Base-by-base conservation (phyloP, 2,888 invertebrate species). In the Athalia rosae region DNA sequence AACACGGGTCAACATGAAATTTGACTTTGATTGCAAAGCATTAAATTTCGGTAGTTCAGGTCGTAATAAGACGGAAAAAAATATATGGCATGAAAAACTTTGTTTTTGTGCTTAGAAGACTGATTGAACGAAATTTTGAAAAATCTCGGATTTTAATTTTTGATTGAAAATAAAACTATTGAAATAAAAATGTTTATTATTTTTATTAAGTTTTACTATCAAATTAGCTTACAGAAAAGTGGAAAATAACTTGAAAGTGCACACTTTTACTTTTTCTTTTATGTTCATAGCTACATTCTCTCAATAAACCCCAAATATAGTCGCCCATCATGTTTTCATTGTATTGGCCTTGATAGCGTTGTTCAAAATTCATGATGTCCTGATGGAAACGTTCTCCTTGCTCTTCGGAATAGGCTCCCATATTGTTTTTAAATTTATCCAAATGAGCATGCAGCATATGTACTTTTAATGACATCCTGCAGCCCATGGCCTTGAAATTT, bases 361-460 rank as follows among this genome's bases (percentile, higher is more conserved):
- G 76, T 82, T 85, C 83, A 59, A 84, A 81, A 67, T 80, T 67
- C 82, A 82, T 81, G 28, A 85, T 79, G 67, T 85, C 84, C 74
- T 85, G 82, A 76, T 86, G 83, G 77, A 86, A 86, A 79, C 82
- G 82, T 80, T 86, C 83, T 66, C 83, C 84, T 81, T 85, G 84
- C 76, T 87, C 83, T 80, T 86, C 84, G 28, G 82, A 85, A 63
- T 83, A 83, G 6, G 79, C 81, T 63, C 83, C 84, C 81, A 85
- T 81, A 67, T 83, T 84, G 47, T 84, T 77, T 79, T 83, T 79
- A 77, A 83, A 84, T 77, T 78, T 58, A 76, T 85, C 83, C 45
- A 86, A 78, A 79, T 86, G 83, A 79, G 82, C 79, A 83, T 85
- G 81, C 43, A 87, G 78, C 79, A 85, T 82, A 81, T 86, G 83